A percentile compares a stretch with the other conserved stretches of the same genome.
Conservation (phyloP, 92 coral and sea anemone species). For the Montipora capitata region DNA sequence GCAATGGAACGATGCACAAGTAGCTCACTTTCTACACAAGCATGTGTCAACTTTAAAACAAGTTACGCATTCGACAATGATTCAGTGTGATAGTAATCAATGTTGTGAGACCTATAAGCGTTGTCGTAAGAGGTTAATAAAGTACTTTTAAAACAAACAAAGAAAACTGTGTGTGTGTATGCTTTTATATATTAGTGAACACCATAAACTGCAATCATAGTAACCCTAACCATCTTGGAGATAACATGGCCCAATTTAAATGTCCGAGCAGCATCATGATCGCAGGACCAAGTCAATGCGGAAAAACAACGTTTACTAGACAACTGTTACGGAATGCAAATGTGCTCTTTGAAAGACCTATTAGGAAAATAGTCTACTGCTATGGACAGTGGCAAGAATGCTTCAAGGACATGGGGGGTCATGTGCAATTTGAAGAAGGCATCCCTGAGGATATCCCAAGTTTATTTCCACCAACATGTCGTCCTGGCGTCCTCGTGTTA, state of each 20-base stretch:
- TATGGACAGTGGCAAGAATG: constrained; percentile 57
- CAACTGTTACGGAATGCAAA: too few relatives aligned
- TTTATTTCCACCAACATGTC: not conserved
- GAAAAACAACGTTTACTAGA: too few relatives aligned
- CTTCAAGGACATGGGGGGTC: not conserved
- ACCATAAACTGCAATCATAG: too few relatives aligned
- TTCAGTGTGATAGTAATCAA: too few relatives aligned
- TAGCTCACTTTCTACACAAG: constrained; percentile 21
- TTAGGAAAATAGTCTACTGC: constrained; percentile 41
- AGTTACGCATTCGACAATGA: too few relatives aligned
- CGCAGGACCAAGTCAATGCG: too few relatives aligned
- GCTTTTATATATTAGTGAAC: too few relatives aligned
- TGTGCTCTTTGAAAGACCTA: too few relatives aligned
- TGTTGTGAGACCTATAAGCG: not conserved
- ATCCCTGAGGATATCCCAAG: constrained; percentile 44
- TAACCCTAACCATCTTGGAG: too few relatives aligned
- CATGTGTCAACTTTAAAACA: not conserved
- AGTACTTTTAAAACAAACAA: not conserved
- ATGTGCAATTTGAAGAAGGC: constrained; percentile 47
- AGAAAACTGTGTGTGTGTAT: not conserved
- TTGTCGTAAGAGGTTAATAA: constrained; percentile 7
- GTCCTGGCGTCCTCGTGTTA: constrained; percentile 37
- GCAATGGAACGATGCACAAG: constrained; percentile 49
- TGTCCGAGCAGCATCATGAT: too few relatives aligned
- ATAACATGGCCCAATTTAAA: too few relatives aligned